These are phyloP conservation scores for Sebastiscus tertius DNA, from an alignment of 2,797 vertebrate species.

Conservation along the genomic window DNA sequence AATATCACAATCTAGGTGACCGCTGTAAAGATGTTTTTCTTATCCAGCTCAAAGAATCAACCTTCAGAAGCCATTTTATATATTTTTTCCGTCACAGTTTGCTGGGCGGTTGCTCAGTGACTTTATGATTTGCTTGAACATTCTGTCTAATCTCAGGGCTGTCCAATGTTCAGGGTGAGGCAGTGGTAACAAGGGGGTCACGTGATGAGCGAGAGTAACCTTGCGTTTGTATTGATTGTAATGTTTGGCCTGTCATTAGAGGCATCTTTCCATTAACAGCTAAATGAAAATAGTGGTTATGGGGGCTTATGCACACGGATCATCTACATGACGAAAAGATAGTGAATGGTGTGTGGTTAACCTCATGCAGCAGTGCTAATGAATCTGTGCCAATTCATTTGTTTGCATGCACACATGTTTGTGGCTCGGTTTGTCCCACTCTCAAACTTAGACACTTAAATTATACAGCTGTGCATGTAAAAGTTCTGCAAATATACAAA, in stretches of 20 bases:
- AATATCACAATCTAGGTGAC: neutral
- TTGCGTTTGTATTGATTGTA: constrained; percentile 30
- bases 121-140: constrained; percentile 62
- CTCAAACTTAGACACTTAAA: neutral
- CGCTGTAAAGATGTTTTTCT: neutral
- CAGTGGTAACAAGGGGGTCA: constrained; percentile 51
- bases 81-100: neutral
- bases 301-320: constrained; percentile 23
- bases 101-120: constrained; percentile 15
- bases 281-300: neutral
- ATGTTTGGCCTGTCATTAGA: constrained; percentile 32
- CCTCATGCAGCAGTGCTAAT: neutral
- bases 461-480: no score
- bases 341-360: neutral
- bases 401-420: neutral
- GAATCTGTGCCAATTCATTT: neutral
- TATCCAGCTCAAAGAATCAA: neutral
- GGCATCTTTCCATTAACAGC: neutral
- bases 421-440: neutral
- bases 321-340: neutral
- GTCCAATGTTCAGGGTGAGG: constrained; percentile 79
- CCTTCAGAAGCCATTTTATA: neutral
- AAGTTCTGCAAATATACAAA: no score
- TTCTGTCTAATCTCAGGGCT: constrained; percentile 59
- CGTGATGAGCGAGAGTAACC: constrained; percentile 23